Evolutionary conservation across 2,888 invertebrate genomes (phyloP).

Genomic region (Zonitis immaculata): DNA sequence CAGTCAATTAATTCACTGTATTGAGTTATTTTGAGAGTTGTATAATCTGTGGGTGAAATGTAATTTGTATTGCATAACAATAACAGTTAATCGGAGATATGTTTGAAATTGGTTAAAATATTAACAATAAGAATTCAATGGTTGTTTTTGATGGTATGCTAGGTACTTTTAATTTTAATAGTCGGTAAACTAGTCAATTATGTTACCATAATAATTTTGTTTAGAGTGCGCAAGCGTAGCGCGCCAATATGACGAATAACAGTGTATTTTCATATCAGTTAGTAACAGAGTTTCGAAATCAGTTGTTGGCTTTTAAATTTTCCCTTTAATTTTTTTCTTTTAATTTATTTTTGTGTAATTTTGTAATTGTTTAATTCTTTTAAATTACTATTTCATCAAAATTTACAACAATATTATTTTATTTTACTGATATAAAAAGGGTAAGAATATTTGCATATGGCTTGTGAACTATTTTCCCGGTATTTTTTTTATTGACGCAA

Average conservation of each 20-base stretch:
- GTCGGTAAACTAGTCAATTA: too few relatives aligned
- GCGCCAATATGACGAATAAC: slow-evolving; percentile 1
- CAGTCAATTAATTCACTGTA: too few relatives aligned
- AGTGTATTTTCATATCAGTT: neutral
- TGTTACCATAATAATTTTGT: too few relatives aligned
- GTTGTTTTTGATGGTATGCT: too few relatives aligned
- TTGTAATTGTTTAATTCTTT: neutral
- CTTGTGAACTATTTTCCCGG: slow-evolving; percentile 7
- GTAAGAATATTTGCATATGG: neutral
- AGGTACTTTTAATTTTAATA: too few relatives aligned
- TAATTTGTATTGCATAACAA: too few relatives aligned
- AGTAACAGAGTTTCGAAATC: neutral
- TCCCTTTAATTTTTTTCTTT: neutral
- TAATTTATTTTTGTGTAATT: neutral
- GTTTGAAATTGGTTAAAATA: too few relatives aligned
- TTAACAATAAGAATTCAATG: too few relatives aligned
- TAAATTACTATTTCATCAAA: neutral
- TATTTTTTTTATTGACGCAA: slow-evolving; percentile 1
- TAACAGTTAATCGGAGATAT: too few relatives aligned
- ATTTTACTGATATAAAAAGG: neutral
- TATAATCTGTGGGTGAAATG: too few relatives aligned
- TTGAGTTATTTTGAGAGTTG: too few relatives aligned
- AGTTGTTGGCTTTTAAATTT: neutral
- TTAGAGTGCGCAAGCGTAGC: slow-evolving; percentile 4
- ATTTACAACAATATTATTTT: neutral